Evolutionary conservation across 2,797 vertebrate genomes (phyloP).

Genomic region (Sebastes cheni): DNA sequence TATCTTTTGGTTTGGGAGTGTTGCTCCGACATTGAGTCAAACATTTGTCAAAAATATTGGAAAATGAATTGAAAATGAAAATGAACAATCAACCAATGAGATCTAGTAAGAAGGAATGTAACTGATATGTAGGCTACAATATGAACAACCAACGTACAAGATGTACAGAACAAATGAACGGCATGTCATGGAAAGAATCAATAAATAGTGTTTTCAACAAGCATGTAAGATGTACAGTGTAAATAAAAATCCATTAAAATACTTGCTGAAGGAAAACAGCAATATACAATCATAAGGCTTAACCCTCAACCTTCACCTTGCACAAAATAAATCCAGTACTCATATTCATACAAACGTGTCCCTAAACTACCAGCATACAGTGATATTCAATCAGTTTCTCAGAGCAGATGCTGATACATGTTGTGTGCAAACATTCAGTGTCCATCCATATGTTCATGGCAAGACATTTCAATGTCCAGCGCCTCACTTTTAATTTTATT

Average conservation of each 20-base stretch:
- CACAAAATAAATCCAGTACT: not conserved
- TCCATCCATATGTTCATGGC: slow-evolving; percentile 24
- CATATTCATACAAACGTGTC: not conserved
- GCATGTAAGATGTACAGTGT: not conserved
- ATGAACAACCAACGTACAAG: not conserved
- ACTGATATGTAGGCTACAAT: not conserved
- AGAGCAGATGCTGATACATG: slow-evolving; percentile 9
- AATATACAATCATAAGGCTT: not conserved
- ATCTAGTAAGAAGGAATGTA: not conserved
- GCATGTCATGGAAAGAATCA: not conserved
- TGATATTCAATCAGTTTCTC: slow-evolving; percentile 6
- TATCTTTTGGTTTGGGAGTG: not conserved
- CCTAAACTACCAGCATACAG: not conserved
- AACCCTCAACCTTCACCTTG: not conserved
- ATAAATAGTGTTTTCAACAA: not conserved
- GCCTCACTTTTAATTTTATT: slow-evolving; percentile 1
- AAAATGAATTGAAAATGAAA: not conserved
- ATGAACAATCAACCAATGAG: not conserved
- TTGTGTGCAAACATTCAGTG: slow-evolving; percentile 30
- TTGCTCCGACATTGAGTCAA: not conserved
- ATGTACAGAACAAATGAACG: not conserved
- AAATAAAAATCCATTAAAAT: not conserved
- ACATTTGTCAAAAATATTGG: not conserved
- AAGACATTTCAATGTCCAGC: not conserved
- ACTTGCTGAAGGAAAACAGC: not conserved